Evolutionary conservation across 2,113 vertebrate genomes (phyloP).

Genomic region (Apodemus sylvaticus): DNA sequence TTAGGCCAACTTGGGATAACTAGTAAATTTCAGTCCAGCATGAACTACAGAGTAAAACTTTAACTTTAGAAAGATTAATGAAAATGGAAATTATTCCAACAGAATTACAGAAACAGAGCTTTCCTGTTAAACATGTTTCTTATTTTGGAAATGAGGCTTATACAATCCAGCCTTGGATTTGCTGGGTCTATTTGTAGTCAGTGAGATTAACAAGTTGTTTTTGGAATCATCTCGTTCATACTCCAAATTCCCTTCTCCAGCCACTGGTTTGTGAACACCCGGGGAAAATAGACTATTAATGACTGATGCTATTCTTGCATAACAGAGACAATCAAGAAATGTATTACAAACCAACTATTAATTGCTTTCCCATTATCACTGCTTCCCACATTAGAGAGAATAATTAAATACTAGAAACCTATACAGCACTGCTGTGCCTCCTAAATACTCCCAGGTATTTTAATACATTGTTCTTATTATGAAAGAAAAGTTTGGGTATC

Average conservation of each 20-base stretch:
- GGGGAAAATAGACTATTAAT: neutral
- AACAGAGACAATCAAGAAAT: conserved; percentile 35
- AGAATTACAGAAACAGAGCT: neutral
- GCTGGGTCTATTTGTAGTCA: neutral
- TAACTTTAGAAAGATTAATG: neutral
- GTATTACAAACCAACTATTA: neutral
- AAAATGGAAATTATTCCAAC: neutral
- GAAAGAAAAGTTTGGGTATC: conserved; percentile 2
- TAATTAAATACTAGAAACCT: conserved; percentile 32
- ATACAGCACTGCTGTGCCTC: neutral
- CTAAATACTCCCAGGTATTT: neutral
- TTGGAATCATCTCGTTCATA: neutral
- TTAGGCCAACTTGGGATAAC: neutral
- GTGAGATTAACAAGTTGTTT: neutral
- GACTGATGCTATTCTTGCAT: neutral
- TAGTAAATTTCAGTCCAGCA: neutral
- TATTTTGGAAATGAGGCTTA: conserved; percentile 9
- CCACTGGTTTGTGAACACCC: neutral
- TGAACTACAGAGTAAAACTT: neutral
- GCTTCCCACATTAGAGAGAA: conserved; percentile 6
- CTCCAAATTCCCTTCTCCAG: neutral
- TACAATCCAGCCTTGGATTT: neutral
- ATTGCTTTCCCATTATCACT: conserved; percentile 45
- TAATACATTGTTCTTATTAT: conserved; percentile 3
- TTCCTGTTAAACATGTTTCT: neutral